These are phyloP conservation scores for Albula goreensis DNA, from an alignment of 2,113 vertebrate species.

Conservation along the genomic window DNA sequence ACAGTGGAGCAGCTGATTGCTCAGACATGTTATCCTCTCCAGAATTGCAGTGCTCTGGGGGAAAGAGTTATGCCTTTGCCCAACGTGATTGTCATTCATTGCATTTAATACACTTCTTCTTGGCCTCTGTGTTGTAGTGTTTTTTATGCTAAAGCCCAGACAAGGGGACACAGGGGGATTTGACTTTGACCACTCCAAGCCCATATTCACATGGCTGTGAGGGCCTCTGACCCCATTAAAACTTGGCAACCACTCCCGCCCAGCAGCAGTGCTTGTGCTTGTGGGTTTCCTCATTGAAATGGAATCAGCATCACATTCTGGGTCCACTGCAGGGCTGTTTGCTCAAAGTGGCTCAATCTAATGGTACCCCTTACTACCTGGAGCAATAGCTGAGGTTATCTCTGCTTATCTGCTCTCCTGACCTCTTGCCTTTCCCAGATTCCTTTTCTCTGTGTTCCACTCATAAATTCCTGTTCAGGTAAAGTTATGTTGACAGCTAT, in stretches of 20 bases:
- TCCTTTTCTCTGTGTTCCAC: neutral
- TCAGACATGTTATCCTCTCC: slow-evolving; percentile 50
- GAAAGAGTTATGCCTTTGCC: slow-evolving; percentile 42
- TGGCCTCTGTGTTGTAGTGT: slow-evolving; percentile 10
- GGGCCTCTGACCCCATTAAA: neutral
- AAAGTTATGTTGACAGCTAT: neutral
- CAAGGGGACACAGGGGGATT: neutral
- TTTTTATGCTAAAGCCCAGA: slow-evolving; percentile 22
- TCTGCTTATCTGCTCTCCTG: neutral
- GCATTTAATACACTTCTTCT: slow-evolving; percentile 39
- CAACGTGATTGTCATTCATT: slow-evolving; percentile 51
- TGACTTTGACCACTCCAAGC: slow-evolving; percentile 30
- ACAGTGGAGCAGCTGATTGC: slow-evolving; percentile 34
- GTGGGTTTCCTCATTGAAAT: neutral
- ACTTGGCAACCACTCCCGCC: neutral
- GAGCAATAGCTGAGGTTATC: too few species aligned
- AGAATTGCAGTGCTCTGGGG: slow-evolving; percentile 48
- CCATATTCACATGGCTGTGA: slow-evolving; percentile 20
- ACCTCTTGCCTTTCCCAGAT: neutral
- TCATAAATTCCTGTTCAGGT: neutral
- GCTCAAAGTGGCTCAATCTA: too few species aligned
- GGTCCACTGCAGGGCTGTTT: neutral
- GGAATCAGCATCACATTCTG: neutral
- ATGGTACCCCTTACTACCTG: neutral
- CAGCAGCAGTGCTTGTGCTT: neutral